Percentiles rank a stretch among this genome's conserved stretches.
These are phyloP conservation scores for Pseudomyrmex flavicornis DNA, from an alignment of 1,140 invertebrate genomes.

Conservation along the genomic window DNA sequence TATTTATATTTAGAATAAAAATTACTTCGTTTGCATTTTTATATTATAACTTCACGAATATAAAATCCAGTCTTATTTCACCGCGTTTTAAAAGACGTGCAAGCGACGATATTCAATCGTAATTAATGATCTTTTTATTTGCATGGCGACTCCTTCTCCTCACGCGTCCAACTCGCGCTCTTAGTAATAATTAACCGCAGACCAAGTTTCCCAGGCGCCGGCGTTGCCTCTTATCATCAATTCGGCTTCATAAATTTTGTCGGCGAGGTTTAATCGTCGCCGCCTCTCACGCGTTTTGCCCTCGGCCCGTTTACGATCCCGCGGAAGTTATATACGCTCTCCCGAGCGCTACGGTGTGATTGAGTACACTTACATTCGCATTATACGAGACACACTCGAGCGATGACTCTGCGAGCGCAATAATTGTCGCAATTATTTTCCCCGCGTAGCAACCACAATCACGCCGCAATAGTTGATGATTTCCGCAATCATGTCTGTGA, in stretches of 20 bases:
- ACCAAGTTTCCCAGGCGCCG: slow-evolving; percentile 45
- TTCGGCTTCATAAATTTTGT: slow-evolving; percentile 51
- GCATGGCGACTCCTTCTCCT: neutral
- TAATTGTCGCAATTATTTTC: slow-evolving; percentile 50
- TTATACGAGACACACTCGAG: slow-evolving; percentile 1
- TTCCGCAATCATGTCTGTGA: slow-evolving; percentile 34
- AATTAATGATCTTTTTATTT: slow-evolving; percentile 51
- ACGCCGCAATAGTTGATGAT: slow-evolving; percentile 29
- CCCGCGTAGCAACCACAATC: neutral
- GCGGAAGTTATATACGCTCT: slow-evolving; percentile 25
- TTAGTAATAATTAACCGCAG: slow-evolving; percentile 51
- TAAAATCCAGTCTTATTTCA: slow-evolving; percentile 36
- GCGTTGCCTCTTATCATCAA: slow-evolving; percentile 40
- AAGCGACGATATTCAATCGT: slow-evolving; percentile 19
- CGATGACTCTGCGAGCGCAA: neutral
- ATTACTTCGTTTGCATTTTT: too few species aligned
- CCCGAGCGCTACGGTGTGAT: neutral
- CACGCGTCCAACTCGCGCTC: neutral
- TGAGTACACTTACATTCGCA: neutral
- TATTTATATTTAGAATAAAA: too few species aligned
- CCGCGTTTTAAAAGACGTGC: neutral
- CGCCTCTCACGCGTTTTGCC: neutral
- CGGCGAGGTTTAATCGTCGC: slow-evolving; percentile 34
- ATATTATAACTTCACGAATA: neutral
- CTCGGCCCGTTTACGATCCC: neutral